These are phyloP conservation scores for mouse (Mus musculus) DNA, from an alignment of 2,113 vertebrate species.

Conservation along the genomic window GRCm39 chr10:24157501-24158000, in stretches of 20 bases:
- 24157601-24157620: neutral
- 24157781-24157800: neutral
- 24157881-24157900: neutral
- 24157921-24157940: neutral
- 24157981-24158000: neutral
- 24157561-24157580: neutral
- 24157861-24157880: neutral
- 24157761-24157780: neutral
- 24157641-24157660: neutral
- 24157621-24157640: neutral
- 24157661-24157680: neutral
- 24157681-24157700: neutral
- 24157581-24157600: neutral
- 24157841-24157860: conserved; percentile 19
- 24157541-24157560: neutral
- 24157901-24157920: neutral
- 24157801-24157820: neutral
- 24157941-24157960: neutral
- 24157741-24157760: neutral
- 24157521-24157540: neutral
- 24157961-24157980: neutral
- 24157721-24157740: neutral
- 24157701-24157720: neutral
- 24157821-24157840: neutral
- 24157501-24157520: neutral